phyloP scores from a whole-genome alignment of 2,888 invertebrate species.

The Aphodius granarius region DNA sequence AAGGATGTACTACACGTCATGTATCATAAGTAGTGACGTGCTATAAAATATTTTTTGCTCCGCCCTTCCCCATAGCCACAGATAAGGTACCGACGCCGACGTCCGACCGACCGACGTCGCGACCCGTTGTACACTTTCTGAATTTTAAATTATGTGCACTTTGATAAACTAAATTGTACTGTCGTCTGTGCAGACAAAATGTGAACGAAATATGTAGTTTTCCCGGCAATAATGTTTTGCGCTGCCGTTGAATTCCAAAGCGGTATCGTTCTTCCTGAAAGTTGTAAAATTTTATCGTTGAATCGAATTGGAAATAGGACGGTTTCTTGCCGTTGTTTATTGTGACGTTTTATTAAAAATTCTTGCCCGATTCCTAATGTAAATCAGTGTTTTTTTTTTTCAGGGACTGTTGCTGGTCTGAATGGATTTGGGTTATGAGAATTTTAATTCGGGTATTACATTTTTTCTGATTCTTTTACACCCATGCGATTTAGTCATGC shows the following conservation, averaged over 20 bases:
- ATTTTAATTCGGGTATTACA: background rate
- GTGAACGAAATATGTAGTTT: background rate
- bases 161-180: constrained; percentile 27
- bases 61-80: background rate
- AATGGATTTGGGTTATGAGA: background rate
- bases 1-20: background rate
- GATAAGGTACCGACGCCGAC: constrained; percentile 17
- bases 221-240: background rate
- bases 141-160: constrained; percentile 23
- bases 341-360: background rate
- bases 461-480: no score
- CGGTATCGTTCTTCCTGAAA: background rate
- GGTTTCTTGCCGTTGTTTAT: background rate
- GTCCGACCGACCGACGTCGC: constrained; percentile 4
- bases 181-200: constrained; percentile 12
- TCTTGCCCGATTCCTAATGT: background rate
- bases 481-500: no score
- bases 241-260: background rate
- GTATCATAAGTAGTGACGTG: constrained; percentile 4
- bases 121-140: background rate
- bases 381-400: background rate
- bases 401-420: background rate
- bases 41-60: constrained; percentile 12
- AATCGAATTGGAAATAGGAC: background rate
- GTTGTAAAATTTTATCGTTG: background rate